These are phyloP conservation scores for Anas platyrhynchos DNA, from an alignment of 2,113 vertebrate genomes.

Conservation along the genomic window DNA sequence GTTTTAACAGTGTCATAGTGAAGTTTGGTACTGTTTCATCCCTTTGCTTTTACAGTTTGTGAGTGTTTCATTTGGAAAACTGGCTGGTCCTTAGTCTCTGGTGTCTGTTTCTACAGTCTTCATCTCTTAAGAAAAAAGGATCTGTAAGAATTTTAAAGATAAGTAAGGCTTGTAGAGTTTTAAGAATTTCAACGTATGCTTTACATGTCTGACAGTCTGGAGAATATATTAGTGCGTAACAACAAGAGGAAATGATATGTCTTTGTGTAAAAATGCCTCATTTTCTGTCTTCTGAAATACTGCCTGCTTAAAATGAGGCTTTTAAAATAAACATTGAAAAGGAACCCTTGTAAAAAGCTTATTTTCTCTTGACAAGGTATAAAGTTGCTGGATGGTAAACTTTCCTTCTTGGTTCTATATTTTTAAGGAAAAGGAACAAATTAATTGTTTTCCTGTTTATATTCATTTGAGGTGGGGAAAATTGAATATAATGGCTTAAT, in stretches of 20 bases:
- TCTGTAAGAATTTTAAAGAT: background rate
- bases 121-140: background rate
- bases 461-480: background rate
- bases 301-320: background rate
- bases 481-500: background rate
- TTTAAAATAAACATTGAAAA: background rate
- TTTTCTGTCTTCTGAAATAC: background rate
- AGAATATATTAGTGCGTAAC: background rate
- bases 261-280: background rate
- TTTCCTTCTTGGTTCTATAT: background rate
- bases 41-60: background rate
- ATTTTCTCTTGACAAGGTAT: background rate
- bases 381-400: background rate
- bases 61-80: background rate
- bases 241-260: conserved; percentile 11
- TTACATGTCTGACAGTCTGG: background rate
- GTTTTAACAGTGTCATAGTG: background rate
- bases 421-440: background rate
- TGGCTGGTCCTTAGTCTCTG: background rate
- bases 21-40: background rate
- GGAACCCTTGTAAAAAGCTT: background rate
- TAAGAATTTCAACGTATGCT: background rate
- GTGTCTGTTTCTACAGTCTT: background rate
- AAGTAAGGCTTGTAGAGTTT: background rate
- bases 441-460: background rate